Evolutionary conservation across 2,113 vertebrate species (phyloP).

Genomic region (Speoplatyrhinus poulsoni): DNA sequence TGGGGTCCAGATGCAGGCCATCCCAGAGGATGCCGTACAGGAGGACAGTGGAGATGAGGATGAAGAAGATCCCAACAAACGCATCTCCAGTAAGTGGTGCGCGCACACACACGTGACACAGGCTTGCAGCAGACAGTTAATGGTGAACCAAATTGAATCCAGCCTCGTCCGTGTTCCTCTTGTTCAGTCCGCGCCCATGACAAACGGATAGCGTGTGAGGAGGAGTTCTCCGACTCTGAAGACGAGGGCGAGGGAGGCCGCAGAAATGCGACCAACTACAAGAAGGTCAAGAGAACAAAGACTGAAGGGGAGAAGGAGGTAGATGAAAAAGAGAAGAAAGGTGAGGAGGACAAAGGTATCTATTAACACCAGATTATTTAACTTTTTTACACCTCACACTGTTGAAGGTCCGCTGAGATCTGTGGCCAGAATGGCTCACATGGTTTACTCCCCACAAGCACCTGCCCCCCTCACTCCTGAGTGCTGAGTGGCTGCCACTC

Average conservation of each 20-base stretch:
- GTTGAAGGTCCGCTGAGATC: too few species aligned
- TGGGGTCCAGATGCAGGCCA: slow-evolving; percentile 84
- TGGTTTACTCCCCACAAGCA: too few species aligned
- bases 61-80: slow-evolving; percentile 94
- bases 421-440: too few species aligned
- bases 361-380: slow-evolving; percentile 17
- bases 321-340: slow-evolving; percentile 92
- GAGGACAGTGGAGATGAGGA: slow-evolving; percentile 97
- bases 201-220: slow-evolving; percentile 96
- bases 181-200: slow-evolving; percentile 90
- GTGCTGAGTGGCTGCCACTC: too few species aligned
- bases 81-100: slow-evolving; percentile 88
- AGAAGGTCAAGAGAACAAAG: slow-evolving; percentile 92
- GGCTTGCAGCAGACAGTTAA: not conserved
- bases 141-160: not conserved
- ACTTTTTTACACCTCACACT: not conserved
- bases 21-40: slow-evolving; percentile 93
- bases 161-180: not conserved
- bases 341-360: slow-evolving; percentile 80
- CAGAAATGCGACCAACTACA: slow-evolving; percentile 90
- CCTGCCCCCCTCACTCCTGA: too few species aligned
- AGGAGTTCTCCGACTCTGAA: slow-evolving; percentile 97
- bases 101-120: not conserved
- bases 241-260: slow-evolving; percentile 90
- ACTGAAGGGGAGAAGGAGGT: slow-evolving; percentile 94